These are phyloP conservation scores for Todus mexicanus DNA, from an alignment of 2,797 vertebrate species.

Conservation along the genomic window DNA sequence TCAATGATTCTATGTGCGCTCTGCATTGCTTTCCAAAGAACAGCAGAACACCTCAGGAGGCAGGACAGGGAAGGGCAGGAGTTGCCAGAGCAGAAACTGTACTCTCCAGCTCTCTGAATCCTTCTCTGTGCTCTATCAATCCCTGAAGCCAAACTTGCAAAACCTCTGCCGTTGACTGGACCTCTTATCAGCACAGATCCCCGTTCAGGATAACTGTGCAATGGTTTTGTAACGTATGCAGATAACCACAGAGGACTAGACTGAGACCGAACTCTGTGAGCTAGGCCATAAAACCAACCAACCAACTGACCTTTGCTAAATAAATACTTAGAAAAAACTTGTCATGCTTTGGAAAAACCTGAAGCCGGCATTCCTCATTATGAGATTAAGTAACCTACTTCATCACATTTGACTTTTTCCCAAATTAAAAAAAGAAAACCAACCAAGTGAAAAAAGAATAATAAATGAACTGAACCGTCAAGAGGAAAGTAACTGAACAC, in stretches of 20 bases:
- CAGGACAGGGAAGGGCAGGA: background rate
- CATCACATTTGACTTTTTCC: constrained; percentile 51
- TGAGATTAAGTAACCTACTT: constrained; percentile 15
- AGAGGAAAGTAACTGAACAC: constrained; percentile 35
- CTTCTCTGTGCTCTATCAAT: background rate
- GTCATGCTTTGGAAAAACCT: background rate
- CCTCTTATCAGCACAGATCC: background rate
- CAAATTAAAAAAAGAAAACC: constrained; percentile 2
- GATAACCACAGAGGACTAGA: background rate
- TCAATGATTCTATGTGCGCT: too few relatives aligned
- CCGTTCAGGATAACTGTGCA: background rate
- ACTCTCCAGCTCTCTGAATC: background rate
- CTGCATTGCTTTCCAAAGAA: background rate
- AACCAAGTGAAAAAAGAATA: background rate
- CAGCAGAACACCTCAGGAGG: background rate
- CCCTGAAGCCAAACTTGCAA: background rate
- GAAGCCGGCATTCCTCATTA: background rate
- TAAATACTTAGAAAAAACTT: background rate
- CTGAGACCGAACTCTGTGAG: background rate
- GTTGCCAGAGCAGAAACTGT: background rate
- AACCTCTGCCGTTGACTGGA: background rate
- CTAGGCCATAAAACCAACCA: background rate
- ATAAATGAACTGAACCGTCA: background rate
- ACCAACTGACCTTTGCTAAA: background rate
- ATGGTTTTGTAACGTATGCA: background rate